Base-by-base conservation (phyloP, 2,888 invertebrate genomes). In the Oeneis ivallda region DNA sequence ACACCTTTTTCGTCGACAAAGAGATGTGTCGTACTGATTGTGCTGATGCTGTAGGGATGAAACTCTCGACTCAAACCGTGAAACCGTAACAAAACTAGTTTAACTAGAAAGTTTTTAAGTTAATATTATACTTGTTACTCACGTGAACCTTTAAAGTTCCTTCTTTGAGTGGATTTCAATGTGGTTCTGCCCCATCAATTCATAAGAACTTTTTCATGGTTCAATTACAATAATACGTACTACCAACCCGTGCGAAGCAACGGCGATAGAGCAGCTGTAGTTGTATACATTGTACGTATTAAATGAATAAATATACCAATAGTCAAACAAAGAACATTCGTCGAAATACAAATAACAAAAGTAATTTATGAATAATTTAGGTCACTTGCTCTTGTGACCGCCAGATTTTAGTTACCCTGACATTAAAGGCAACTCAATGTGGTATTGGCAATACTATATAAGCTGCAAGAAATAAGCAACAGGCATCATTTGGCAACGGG, bases 381-480 rank as follows among this genome's bases (percentile, higher is more conserved):
- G 87, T 86, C 87, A 86, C 72, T 72, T 71, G 77, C 79, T 67
- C 62, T 79, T 79, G 77, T 85, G 88, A 83, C 85, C 86, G 86
- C 79, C 83, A 85, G 75, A 78, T 74, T 79, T 81, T 62, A 67
- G 71, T 79, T 76, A 83, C 91, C 91, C 89, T 92, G 91, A 91
- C 91, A 90, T 89, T 81, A 87, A 86, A 86, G 83, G 54, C 75
- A 72, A 79, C 74, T 71, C 79, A 77, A 75, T 76, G 71, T 77
- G 73, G 79, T 87, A 86, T 90, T 89, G 82, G 81, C 85, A 89
- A 90, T 86, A 89, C 84, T 91, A 92, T 92, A 91, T 85, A 92
- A 92, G 76, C 82, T 79, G 73, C 81, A 78, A 81, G 82, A 87
- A 87, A 87, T 78, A 79, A 71, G 79, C 75, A 83, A 85, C 85